phyloP scores from a whole-genome alignment of 2,113 vertebrate genomes.

The Amphiprion percula region DNA sequence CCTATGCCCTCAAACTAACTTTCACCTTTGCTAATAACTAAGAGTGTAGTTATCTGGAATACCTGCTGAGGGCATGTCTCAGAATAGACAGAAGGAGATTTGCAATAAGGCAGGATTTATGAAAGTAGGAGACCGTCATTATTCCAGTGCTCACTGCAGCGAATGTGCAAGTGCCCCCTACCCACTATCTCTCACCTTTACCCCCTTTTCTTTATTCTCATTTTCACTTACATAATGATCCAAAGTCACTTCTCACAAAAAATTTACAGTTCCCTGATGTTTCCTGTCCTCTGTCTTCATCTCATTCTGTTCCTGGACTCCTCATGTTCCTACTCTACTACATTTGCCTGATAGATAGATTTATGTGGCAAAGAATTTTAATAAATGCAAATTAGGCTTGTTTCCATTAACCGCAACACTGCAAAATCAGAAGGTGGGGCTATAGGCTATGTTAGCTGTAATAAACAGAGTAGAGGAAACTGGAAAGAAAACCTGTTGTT shows the following conservation, averaged over 20 bases:
- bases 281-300: background rate
- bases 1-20: conserved; percentile 74
- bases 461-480: too few species aligned
- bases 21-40: conserved; percentile 75
- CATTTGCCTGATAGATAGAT: too few species aligned
- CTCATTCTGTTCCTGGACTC: conserved; percentile 21
- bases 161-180: conserved; percentile 43
- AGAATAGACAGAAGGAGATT: conserved; percentile 65
- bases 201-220: conserved; percentile 14
- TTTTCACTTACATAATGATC: conserved; percentile 37
- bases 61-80: conserved; percentile 68
- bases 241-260: conserved; percentile 11
- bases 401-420: too few species aligned
- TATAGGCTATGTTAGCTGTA: too few species aligned
- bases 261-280: background rate
- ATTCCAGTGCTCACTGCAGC: conserved; percentile 38
- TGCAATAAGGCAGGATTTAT: conserved; percentile 63
- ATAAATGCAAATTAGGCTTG: too few species aligned
- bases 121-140: conserved; percentile 59
- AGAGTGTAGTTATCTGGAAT: conserved; percentile 63
- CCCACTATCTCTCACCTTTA: conserved; percentile 27
- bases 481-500: too few species aligned
- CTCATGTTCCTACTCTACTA: too few species aligned
- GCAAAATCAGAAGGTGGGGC: too few species aligned
- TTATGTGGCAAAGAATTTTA: too few species aligned